Evolutionary conservation across 2,797 vertebrate genomes (phyloP), one percentile per base, ranked within the genome.

Genomic region (Bradypodion pumilum): DNA sequence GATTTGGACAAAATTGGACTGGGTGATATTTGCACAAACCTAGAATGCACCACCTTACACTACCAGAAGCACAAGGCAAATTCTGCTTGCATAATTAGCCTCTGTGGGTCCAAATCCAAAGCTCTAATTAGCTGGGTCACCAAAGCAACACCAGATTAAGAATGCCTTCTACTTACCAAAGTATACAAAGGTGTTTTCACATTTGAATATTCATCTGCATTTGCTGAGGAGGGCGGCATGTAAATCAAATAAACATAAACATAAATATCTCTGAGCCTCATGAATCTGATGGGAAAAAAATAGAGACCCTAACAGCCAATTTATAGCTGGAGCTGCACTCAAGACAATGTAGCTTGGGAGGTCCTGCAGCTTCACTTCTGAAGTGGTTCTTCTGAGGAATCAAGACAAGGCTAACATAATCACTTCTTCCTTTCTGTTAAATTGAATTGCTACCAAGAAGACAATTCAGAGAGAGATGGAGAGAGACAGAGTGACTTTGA

Each of bases 381-480:
- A 66, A 85, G 42, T 15, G 52, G 70, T 66, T 80, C 59, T 52
- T 42, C 15, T 10, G 13, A 7, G 7, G 60, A 65, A 65, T 74
- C 78, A 56, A 37, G 70, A 27, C 37, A 79, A 56, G 37, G n/a
- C 46, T 29, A 85, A 32, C 69, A 80, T 42, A 85, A 80, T 80
- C 21, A 78, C 56, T 40, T 56, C 32, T 62, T 52, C 35, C 9
- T 63, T 52, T 32, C 42, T 73, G 12, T 66, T 80, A 80, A 85
- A 85, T 68, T 80, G 70, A 85, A n/a, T 75, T 56, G 62, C 52
- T 80, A 44, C 62, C 40, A 9, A 21, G 7, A 42, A 80, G 60
- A 52, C n/a, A 62, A 74, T 19, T 63, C 40, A 16, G 13, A 7
- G 70, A n/a, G 44, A 25, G 35, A 23, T 65, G 6, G 16, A n/a